A percentile compares a stretch with the other conserved stretches of the same genome.
Conservation (phyloP, 2,113 vertebrate genomes). For the Dasyornis broadbenti region DNA sequence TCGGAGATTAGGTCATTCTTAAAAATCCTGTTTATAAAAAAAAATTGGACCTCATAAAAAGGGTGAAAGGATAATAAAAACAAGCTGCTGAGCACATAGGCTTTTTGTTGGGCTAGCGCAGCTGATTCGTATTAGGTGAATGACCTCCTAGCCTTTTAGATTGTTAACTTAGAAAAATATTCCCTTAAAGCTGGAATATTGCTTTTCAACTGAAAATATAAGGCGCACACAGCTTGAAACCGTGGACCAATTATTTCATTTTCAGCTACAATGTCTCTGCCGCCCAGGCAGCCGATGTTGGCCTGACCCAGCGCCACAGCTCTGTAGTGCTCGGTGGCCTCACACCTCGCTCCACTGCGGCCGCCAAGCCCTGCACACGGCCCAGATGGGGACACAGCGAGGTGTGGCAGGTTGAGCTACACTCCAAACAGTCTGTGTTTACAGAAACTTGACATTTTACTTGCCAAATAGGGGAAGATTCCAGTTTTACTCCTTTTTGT, state of each 20-base stretch:
- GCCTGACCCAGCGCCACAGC: background rate
- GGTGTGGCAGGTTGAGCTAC: background rate
- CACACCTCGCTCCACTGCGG: background rate
- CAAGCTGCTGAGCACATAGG: slow-evolving; percentile 77
- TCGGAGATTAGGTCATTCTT: slow-evolving; percentile 81
- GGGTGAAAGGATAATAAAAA: slow-evolving; percentile 82
- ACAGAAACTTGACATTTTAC: background rate
- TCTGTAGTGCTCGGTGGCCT: background rate
- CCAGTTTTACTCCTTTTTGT: background rate
- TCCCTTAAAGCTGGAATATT: slow-evolving; percentile 81
- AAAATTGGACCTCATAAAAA: slow-evolving; percentile 80
- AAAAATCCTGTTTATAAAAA: slow-evolving; percentile 80
- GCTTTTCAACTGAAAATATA: slow-evolving; percentile 73
- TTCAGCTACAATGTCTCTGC: slow-evolving; percentile 30
- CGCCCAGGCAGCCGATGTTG: background rate
- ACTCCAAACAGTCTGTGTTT: accelerated
- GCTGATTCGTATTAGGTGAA: slow-evolving; percentile 79
- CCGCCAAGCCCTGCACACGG: background rate
- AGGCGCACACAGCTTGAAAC: slow-evolving; percentile 54
- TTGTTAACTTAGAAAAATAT: slow-evolving; percentile 82
- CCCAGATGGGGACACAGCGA: background rate
- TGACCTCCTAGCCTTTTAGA: slow-evolving; percentile 80
- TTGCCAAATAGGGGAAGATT: background rate
- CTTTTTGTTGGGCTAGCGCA: slow-evolving; percentile 76
- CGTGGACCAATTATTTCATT: slow-evolving; percentile 51